phyloP scores from a whole-genome alignment of 2,113 vertebrate species.

The crab-eating macaque (Macaca fascicularis) region DNA sequence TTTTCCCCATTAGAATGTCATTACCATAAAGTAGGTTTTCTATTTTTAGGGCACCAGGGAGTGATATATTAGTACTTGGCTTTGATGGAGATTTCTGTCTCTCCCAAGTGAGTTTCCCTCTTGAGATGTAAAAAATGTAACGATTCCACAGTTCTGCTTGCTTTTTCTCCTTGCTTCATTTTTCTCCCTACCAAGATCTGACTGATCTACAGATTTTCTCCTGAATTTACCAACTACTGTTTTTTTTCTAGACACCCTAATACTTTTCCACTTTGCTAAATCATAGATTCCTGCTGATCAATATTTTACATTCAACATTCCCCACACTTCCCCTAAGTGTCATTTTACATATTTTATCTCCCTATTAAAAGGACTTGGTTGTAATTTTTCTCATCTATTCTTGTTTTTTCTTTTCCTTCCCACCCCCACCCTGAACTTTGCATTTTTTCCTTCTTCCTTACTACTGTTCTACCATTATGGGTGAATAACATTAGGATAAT shows the following conservation, averaged over 20 bases:
- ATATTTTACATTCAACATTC: neutral
- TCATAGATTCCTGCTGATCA: neutral
- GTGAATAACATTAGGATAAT: neutral
- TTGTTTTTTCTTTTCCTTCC: neutral
- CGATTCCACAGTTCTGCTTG: neutral
- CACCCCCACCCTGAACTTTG: neutral
- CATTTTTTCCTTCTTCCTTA: neutral
- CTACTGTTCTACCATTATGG: neutral
- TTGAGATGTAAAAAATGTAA: neutral
- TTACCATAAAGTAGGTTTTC: neutral
- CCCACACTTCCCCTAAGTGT: too few species aligned
- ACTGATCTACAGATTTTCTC: neutral
- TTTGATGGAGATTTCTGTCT: constrained; percentile 18
- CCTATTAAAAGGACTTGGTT: neutral
- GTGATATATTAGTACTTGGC: neutral
- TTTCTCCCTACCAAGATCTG: neutral
- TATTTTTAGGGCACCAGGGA: neutral
- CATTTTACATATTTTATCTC: neutral
- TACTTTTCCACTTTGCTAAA: neutral
- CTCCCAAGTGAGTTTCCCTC: neutral
- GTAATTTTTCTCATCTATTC: neutral
- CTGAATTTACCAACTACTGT: neutral
- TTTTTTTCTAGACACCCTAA: neutral
- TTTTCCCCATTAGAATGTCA: neutral
- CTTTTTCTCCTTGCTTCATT: neutral